Conservation (phyloP, 30 jellyfish, hydroid and myxozoan genomes). For the Sanderia malayensis region DNA sequence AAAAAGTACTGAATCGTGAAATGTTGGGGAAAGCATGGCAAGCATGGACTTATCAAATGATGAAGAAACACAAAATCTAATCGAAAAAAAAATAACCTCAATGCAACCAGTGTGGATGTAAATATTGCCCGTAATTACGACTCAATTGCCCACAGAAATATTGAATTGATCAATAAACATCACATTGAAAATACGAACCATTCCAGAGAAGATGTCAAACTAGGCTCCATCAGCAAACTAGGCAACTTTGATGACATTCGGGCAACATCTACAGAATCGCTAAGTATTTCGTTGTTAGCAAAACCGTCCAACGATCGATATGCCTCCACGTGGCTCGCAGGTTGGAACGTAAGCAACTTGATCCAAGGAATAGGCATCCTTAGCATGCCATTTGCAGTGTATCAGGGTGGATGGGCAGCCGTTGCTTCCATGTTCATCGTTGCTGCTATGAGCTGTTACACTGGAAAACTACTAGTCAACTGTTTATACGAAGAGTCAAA, state of each 20-base stretch:
- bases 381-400: constrained; percentile 74
- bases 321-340: constrained; percentile 87
- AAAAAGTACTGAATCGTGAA: too few relatives aligned
- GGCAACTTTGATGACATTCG: constrained; percentile 42
- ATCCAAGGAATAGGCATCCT: constrained; percentile 92
- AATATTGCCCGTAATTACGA: constrained; percentile 33
- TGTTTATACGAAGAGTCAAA: constrained; percentile 87
- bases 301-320: constrained; percentile 86
- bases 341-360: constrained; percentile 91
- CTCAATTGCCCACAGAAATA: constrained; percentile 28
- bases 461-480: constrained; percentile 76
- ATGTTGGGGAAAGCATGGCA: constrained; percentile 18
- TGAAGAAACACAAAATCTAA: constrained; percentile 45
- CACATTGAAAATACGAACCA: constrained; percentile 22
- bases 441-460: constrained; percentile 83
- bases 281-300: constrained; percentile 87
- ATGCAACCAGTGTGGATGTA: constrained; percentile 34
- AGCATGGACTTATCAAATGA: constrained; percentile 39
- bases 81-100: too few relatives aligned
- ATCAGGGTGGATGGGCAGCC: constrained; percentile 94
- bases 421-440: constrained; percentile 83
- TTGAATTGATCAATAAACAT: constrained; percentile 19
- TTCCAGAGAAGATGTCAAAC: constrained; percentile 15
- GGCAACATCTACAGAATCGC: constrained; percentile 86
- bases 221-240: constrained; percentile 3